Evolutionary conservation across 2,888 invertebrate genomes (phyloP).

Genomic region (Ichneumoninae sp.): DNA sequence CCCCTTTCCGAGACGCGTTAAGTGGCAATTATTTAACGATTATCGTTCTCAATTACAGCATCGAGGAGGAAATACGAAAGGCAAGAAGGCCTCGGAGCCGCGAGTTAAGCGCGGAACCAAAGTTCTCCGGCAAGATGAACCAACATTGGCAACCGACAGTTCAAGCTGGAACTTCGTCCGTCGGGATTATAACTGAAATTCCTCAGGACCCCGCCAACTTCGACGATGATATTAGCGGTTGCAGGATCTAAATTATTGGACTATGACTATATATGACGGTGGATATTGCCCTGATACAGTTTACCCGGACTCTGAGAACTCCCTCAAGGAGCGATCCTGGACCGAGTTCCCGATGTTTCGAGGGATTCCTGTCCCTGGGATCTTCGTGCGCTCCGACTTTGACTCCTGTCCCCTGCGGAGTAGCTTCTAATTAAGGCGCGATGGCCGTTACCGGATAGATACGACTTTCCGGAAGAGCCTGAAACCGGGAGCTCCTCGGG

Average conservation of each 20-base stretch:
- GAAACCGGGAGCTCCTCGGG: background rate
- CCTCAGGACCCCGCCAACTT: background rate
- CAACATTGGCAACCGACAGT: background rate
- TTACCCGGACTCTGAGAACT: background rate
- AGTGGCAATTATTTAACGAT: conserved; percentile 65
- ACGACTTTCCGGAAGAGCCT: background rate
- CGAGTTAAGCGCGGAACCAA: conserved; percentile 7
- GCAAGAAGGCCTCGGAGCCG: conserved; percentile 11
- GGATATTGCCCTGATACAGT: conserved; percentile 8
- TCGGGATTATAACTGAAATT: background rate
- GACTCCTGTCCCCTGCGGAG: conserved; percentile 32
- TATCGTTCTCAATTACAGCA: conserved; percentile 48
- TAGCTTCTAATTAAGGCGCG: conserved; percentile 64
- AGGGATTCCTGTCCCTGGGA: conserved; percentile 4
- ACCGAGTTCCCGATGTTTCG: conserved; percentile 5
- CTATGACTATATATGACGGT: background rate
- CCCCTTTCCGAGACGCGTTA: conserved; percentile 39
- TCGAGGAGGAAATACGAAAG: background rate
- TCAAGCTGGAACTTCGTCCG: conserved; percentile 1
- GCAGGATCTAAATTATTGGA: background rate
- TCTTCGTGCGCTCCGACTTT: conserved; percentile 22
- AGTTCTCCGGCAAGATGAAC: conserved; percentile 23
- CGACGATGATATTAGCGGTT: background rate
- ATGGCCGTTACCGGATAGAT: conserved; percentile 24
- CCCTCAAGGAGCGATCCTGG: background rate